Conservation (phyloP, 2,797 vertebrate species). For the Macropodus opercularis region DNA sequence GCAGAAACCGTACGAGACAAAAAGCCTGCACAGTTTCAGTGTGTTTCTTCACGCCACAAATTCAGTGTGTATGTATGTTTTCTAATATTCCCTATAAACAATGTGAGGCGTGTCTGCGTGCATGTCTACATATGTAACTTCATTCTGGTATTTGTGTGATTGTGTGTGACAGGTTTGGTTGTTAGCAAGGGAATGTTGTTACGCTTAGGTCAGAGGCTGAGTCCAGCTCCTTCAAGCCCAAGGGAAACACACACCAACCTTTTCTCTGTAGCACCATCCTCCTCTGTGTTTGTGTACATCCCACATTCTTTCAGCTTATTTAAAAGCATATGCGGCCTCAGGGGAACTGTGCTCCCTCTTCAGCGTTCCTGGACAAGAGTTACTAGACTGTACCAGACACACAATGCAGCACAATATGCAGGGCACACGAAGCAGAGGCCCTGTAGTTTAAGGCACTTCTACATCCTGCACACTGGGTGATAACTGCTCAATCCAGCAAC, state of each 20-base stretch:
- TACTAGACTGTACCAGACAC: slow-evolving; percentile 28
- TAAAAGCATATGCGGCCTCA: slow-evolving; percentile 74
- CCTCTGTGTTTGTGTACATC: slow-evolving; percentile 43
- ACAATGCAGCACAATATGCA: slow-evolving; percentile 33
- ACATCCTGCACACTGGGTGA: slow-evolving; percentile 14
- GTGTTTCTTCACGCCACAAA: neutral
- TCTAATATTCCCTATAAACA: neutral
- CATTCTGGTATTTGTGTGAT: slow-evolving; percentile 3
- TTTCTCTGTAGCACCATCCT: slow-evolving; percentile 52
- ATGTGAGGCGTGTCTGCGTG: neutral
- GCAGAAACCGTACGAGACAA: neutral
- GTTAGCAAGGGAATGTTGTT: slow-evolving; percentile 57
- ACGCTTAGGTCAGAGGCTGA: slow-evolving; percentile 59
- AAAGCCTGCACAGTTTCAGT: neutral
- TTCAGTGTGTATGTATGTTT: neutral
- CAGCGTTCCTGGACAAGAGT: slow-evolving; percentile 32
- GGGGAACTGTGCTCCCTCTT: slow-evolving; percentile 52
- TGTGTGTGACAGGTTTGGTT: slow-evolving; percentile 21
- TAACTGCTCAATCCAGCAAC: slow-evolving; percentile 1
- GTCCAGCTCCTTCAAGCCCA: slow-evolving; percentile 70
- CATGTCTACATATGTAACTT: neutral
- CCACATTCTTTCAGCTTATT: slow-evolving; percentile 62
- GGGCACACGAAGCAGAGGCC: slow-evolving; percentile 12
- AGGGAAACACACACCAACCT: slow-evolving; percentile 44
- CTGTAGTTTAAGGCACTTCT: no score